Base-by-base conservation (phyloP, 2,113 vertebrate species). In the Porphyrio hochstetteri region DNA sequence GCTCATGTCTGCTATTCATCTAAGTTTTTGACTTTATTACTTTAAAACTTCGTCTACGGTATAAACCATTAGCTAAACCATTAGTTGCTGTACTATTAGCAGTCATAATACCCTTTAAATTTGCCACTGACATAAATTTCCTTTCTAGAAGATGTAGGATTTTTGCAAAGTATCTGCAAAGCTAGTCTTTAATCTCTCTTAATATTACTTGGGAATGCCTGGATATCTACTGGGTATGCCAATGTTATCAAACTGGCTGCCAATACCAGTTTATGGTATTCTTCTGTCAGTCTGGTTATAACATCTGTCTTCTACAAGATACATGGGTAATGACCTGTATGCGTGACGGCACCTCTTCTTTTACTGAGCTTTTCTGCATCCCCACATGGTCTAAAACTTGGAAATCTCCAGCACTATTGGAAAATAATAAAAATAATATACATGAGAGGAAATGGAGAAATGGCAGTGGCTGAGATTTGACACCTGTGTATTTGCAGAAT, bases 281-380 rank as follows among this genome's bases (percentile, higher is more conserved):
- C 5, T 3, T 71, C 11, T 67, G 7, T 75, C 60, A 18, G 14
- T 78, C 24, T 84, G 40, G 8, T 91, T 57, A 7, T 33, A 29
- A 20, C 7, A 3, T 44, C 24, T 40, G 9, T 50, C 24, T 40
- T 61, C 35, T 55, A 9, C 14, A 53, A 25, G 38, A 29, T 11
- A 29, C 1, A 3, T 24, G 9, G 16, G 11, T 33, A 52, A 60
- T 20, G 31, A 48, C 8, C 56, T 56, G 9, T 2, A 20, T 11
- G 4, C 2, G 2, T 4, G 29, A 18, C 4, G 68, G 5, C 1
- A 19, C 2, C 9, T 78, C 24, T 35, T n/a, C 3, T 24, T 67
- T 70, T 21, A 24, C 3, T 93, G 55, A 53, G 5, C 24, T 63
- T 57, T 71, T 55, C 12, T 59, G 31, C 36, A 27, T 65, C 81